These are phyloP conservation scores for Drosophila nigricruria DNA, from an alignment of 2,888 invertebrate species.

Conservation along the genomic window DNA sequence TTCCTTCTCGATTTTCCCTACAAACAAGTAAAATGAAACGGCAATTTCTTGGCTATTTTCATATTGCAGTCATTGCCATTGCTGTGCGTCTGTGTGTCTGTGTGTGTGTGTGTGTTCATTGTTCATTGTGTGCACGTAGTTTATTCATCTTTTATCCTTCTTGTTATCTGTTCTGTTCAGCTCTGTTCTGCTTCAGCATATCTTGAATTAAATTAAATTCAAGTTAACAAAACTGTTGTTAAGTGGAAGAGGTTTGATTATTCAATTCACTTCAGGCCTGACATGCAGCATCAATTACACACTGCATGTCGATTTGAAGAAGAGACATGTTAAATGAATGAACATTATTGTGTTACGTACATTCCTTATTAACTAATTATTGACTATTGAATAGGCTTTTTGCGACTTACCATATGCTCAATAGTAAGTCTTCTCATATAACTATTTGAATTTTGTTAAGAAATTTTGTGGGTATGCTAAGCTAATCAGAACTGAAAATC, in stretches of 20 bases:
- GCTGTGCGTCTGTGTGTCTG: conserved; percentile 13
- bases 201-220: conserved; percentile 49
- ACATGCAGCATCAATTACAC: conserved; percentile 4
- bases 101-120: conserved; percentile 18
- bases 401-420: too few species aligned
- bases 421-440: too few species aligned
- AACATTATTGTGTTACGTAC: background rate
- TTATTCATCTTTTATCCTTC: conserved; percentile 48
- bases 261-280: conserved; percentile 8
- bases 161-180: conserved; percentile 34
- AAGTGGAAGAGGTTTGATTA: conserved; percentile 34
- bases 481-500: background rate
- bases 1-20: conserved; percentile 23
- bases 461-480: background rate
- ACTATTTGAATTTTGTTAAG: too few species aligned
- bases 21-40: conserved; percentile 61
- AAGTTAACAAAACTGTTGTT: conserved; percentile 65
- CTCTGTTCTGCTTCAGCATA: conserved; percentile 15
- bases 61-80: conserved; percentile 56
- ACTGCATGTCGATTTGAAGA: conserved; percentile 40
- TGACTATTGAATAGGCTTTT: background rate
- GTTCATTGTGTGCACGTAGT: conserved; percentile 66
- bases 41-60: conserved; percentile 64
- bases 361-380: background rate
- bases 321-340: conserved; percentile 19